These are phyloP conservation scores for Eilema caniola DNA, from an alignment of 2,888 invertebrate genomes.

Conservation along the genomic window DNA sequence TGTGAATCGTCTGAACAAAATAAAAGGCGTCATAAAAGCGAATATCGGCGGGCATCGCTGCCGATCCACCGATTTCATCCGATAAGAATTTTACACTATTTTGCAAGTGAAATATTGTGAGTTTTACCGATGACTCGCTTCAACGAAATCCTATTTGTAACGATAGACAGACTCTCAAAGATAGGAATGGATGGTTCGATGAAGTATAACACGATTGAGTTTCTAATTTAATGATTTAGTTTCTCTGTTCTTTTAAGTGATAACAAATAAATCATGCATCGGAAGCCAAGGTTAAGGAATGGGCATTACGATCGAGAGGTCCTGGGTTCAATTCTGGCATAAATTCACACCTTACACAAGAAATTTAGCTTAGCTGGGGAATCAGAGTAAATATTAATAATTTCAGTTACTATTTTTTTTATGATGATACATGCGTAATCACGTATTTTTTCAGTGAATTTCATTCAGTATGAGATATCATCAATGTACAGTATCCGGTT, in stretches of 20 bases:
- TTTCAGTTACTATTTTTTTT: no score
- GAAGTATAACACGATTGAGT: neutral
- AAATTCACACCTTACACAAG: no score
- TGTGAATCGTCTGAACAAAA: conserved; percentile 51
- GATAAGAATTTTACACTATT: conserved; percentile 60
- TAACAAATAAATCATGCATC: no score
- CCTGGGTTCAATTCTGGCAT: no score
- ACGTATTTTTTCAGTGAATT: no score
- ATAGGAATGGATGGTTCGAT: conserved; percentile 19
- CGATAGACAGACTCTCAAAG: conserved; percentile 30
- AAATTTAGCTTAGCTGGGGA: no score
- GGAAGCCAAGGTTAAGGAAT: no score
- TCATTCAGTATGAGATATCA: no score
- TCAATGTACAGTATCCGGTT: no score
- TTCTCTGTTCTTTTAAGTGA: neutral
- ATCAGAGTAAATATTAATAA: no score
- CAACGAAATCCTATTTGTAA: conserved; percentile 34
- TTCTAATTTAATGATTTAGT: neutral
- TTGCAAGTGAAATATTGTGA: conserved; percentile 47
- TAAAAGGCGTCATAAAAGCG: conserved; percentile 50
- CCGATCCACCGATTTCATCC: conserved; percentile 51
- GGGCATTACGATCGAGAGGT: no score
- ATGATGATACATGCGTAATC: no score
- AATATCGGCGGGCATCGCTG: conserved; percentile 49
- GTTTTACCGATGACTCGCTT: conserved; percentile 43